Conservation (phyloP, 2,888 invertebrate genomes). For the Icerya purchasi region DNA sequence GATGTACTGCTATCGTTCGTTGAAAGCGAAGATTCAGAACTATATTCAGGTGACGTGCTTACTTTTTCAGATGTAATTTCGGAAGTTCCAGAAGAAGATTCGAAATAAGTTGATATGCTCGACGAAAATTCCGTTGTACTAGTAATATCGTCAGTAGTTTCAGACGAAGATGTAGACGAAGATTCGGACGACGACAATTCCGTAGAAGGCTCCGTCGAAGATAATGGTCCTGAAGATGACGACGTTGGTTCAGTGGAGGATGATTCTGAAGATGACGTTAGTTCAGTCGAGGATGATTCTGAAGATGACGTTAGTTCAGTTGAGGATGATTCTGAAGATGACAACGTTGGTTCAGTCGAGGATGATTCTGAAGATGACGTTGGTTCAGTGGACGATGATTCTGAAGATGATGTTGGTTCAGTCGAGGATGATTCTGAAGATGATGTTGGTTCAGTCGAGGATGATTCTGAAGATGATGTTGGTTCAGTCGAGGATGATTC, state of each 20-base stretch:
- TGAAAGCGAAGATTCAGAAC: too few species aligned
- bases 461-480: slow-evolving; percentile 1
- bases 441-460: not conserved
- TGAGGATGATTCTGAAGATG: not conserved
- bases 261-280: not conserved
- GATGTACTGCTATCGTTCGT: not conserved
- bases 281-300: not conserved
- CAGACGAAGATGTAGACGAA: not conserved
- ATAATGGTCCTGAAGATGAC: not conserved
- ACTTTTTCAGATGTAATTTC: not conserved
- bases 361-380: not conserved
- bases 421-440: slow-evolving; percentile 8
- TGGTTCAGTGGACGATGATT: not conserved
- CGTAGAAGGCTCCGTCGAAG: not conserved
- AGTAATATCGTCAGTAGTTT: too few species aligned
- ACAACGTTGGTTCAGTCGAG: not conserved
- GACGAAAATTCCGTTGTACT: not conserved
- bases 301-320: not conserved
- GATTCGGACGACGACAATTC: not conserved
- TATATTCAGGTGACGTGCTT: too few species aligned
- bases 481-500: slow-evolving; percentile 13
- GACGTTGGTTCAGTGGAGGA: slow-evolving; percentile 2
- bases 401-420: not conserved
- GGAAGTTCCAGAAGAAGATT: slow-evolving; percentile 2
- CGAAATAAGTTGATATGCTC: slow-evolving; percentile 1